Base-by-base conservation (phyloP, 2,888 invertebrate species). In the Sicus ferrugineus region DNA sequence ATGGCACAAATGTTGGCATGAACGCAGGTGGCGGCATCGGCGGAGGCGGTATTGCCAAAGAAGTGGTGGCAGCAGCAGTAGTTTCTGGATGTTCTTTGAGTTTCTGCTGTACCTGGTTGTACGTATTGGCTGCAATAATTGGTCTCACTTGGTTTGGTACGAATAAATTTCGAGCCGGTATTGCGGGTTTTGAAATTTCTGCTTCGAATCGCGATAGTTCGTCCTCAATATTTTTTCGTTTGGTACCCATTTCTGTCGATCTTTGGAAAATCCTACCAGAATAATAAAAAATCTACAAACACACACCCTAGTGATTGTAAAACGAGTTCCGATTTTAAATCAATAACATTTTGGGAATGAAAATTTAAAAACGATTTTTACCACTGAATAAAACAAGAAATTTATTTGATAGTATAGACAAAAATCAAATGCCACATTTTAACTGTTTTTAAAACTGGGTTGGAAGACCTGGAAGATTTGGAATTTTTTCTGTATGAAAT, bases 171-270 rank as follows among this genome's bases (percentile, higher is more conserved):
- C 83, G 80, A 11, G 77, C 70, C 9, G 79, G 74, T 6, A 70
- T 87, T 16, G 90, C 89, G 14, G 73, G 87, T 16, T 83, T 84
- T 0, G 93, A 92, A 76, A 95, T 94, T 87, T 95, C 95, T 1
- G 94, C 94, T 81, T 95, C 95, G 81, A 95, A 95, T 79, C 95
- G 91, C 81, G 92, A 94, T 91, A 95, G 93, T 88, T 96, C 95
- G 86, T 95, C 95, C 86, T 96, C 95, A 91, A 95, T 95, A 84
- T 92, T 81, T 70, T 84, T 85, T 67, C 84, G 77, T 75, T 85
- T 85, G 26, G 81, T 81, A 34, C 84, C 83, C 84, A 85, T 85
- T 50, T 42, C n/a, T 58, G n/a, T n/a, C n/a, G n/a, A n/a, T n/a
- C n/a, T n/a, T n/a, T n/a, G n/a, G n/a, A n/a, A n/a, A n/a, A n/a